Conservation (phyloP, 2,888 invertebrate genomes). For the Drosophila lacicola region DNA sequence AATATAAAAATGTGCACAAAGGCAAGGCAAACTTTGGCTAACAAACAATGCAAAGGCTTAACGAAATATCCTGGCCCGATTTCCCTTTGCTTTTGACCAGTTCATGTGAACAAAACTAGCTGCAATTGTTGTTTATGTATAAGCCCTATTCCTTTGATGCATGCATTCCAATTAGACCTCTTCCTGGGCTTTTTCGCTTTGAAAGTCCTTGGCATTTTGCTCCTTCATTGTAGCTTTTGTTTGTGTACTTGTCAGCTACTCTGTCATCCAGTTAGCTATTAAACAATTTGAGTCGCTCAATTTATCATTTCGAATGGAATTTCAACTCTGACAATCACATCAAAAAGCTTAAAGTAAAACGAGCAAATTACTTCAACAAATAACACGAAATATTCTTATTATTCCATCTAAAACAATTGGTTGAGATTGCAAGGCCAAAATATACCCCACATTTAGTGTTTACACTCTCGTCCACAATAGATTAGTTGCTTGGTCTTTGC, state of each 20-base stretch:
- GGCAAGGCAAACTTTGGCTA: slow-evolving; percentile 15
- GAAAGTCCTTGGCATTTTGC: background rate
- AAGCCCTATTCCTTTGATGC: slow-evolving; percentile 38
- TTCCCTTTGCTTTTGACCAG: slow-evolving; percentile 9
- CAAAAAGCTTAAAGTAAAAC: background rate
- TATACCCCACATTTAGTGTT: too few species aligned
- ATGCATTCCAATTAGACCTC: slow-evolving; percentile 51
- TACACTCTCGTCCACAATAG: too few species aligned
- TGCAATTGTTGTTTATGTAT: slow-evolving; percentile 31
- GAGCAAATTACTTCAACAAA: background rate
- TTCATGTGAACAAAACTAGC: slow-evolving; percentile 3
- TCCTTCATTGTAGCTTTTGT: background rate
- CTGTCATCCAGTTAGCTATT: slow-evolving; percentile 4
- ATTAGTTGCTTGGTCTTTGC: too few species aligned
- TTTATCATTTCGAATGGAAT: slow-evolving; percentile 1
- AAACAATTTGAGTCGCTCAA: slow-evolving; percentile 9
- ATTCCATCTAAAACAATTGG: too few species aligned
- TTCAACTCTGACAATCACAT: background rate
- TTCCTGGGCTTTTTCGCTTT: background rate
- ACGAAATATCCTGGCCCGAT: slow-evolving; percentile 30
- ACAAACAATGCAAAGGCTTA: slow-evolving; percentile 38
- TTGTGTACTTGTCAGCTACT: background rate
- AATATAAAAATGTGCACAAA: slow-evolving; percentile 1
- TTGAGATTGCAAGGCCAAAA: too few species aligned
- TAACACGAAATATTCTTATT: background rate